Percentiles rank a stretch among this genome's conserved stretches.
Conservation (phyloP, 2,888 invertebrate genomes). For the Aproaerema taeniolella region DNA sequence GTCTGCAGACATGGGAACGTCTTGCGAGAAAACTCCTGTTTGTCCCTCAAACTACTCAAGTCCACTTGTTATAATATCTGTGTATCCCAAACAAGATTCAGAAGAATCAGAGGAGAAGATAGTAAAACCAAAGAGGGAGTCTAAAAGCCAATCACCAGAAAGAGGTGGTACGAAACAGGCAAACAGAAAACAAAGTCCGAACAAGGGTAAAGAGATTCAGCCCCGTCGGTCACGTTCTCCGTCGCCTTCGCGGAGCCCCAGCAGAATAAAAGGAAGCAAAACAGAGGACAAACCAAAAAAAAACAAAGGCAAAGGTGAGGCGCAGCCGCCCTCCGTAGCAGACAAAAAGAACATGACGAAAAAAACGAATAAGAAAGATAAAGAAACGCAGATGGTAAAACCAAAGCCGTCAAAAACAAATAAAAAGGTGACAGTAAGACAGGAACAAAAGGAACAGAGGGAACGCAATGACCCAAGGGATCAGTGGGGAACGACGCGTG, state of each 20-base stretch:
- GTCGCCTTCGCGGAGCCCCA: not conserved
- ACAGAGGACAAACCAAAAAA: not conserved
- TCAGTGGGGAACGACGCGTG: no score
- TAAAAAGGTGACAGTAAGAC: not conserved
- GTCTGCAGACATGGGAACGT: no score
- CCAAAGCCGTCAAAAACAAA: no score
- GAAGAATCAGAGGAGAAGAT: conserved; percentile 17
- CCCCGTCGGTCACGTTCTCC: not conserved
- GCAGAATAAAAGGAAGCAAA: not conserved
- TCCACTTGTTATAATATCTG: conserved; percentile 62
- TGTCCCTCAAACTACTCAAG: no score
- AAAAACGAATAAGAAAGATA: conserved; percentile 6
- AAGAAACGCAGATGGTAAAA: not conserved
- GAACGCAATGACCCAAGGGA: no score
- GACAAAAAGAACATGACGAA: conserved; percentile 10
- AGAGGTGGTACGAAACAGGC: conserved; percentile 2
- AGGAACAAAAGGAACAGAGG: conserved; percentile 2
- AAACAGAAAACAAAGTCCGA: conserved; percentile 17
- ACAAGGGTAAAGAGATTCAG: not conserved
- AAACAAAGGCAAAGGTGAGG: conserved; percentile 9
- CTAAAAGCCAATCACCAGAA: no score
- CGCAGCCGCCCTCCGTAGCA: no score
- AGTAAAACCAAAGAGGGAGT: not conserved
- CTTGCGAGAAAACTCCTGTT: no score
- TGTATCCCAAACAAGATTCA: conserved; percentile 47